Evolutionary conservation across 2,113 vertebrate genomes (phyloP), one percentile per base, ranked within the genome.

Genomic region (Phyllostomus hastatus): DNA sequence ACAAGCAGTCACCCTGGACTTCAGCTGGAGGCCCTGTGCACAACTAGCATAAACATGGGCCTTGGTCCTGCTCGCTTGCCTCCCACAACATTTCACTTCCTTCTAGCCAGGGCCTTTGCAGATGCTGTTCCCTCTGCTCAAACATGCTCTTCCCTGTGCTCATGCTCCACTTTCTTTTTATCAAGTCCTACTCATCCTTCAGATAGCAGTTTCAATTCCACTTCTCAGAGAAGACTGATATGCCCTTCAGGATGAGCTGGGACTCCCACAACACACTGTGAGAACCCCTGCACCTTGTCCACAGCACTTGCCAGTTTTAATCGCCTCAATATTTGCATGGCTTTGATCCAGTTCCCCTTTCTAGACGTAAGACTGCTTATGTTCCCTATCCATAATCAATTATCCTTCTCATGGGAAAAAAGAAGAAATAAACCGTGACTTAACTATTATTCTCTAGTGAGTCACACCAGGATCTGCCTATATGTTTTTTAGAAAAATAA

Each of bases 381-480:
- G 72, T 83, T 43, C 73, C 33, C 50, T 43, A 46, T 43, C 80
- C 11, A 70, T 83, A 85, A 96, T 66, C 79, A 70, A 80, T 72
- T 88, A 86, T 89, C 72, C 61, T 61, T 88, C 86, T 69, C 41
- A 14, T 43, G 48, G 64, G 43, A 76, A 90, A 92, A 88, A 92
- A 76, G 89, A 93, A 1, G 0, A 96, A 97, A 96, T 97, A 97
- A 96, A 96, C 83, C 52, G 69, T 96, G 95, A 96, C 91, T 96
- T 96, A 96, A 97, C 95, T 94, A 96, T 96, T 98, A 95, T 96
- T 97, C 93, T 95, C 86, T 50, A 43, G 83, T 97, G 96, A 98
- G 93, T 98, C 97, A 97, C 24, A 52, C 89, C 64, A 93, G 70
- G 89, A 96, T 96, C 82, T 93, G 96, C 91, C 69, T 87, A 88